Conservation (phyloP, 2,113 vertebrate species). For the Laticauda laticaudata region DNA sequence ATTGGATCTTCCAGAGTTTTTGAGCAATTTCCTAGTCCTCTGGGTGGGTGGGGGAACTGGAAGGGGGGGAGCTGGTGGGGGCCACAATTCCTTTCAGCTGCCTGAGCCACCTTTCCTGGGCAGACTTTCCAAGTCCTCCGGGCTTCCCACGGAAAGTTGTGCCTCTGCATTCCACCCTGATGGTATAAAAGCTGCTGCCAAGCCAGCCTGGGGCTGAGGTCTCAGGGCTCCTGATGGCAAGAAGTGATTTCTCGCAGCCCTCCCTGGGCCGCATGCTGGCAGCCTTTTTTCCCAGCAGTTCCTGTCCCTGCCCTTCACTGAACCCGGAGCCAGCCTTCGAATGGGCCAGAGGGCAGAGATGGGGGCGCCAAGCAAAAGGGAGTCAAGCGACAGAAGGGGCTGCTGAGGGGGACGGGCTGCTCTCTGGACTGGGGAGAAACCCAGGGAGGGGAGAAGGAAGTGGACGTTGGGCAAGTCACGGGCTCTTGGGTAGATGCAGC, state of each 20-base stretch:
- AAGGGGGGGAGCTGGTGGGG: not conserved
- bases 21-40: not conserved
- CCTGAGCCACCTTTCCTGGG: not conserved
- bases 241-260: not conserved
- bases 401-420: not conserved
- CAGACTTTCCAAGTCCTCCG: not conserved
- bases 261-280: not conserved
- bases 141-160: not conserved
- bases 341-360: not conserved
- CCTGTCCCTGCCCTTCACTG: not conserved
- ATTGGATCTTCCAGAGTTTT: not conserved
- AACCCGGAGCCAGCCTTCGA: not conserved
- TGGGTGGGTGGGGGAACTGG: not conserved
- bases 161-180: not conserved
- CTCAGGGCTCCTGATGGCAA: not conserved
- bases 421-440: not conserved
- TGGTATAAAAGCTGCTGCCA: not conserved
- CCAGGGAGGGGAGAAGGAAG: not conserved
- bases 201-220: not conserved
- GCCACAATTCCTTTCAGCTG: not conserved
- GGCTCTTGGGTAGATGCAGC: not conserved
- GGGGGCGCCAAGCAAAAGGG: not conserved
- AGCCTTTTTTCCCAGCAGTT: not conserved
- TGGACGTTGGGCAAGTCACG: not conserved
- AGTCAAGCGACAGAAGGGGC: accelerated